These are phyloP conservation scores for Lampris incognitus DNA, from an alignment of 2,113 vertebrate genomes.

Conservation along the genomic window DNA sequence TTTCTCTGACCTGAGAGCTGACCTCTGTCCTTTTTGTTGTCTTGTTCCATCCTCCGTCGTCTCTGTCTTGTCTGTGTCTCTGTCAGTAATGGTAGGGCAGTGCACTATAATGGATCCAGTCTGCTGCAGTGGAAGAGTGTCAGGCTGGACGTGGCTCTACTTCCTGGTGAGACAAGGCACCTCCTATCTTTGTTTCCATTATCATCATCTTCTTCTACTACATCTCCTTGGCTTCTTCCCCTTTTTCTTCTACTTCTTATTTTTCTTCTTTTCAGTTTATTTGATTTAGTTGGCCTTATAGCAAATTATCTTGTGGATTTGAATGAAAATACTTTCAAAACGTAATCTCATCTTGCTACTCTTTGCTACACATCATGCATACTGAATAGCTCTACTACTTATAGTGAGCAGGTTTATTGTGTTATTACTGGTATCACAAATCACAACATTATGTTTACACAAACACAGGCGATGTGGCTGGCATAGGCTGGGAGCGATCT, in stretches of 20 bases:
- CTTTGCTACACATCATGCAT: constrained; percentile 20
- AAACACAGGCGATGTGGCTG: constrained; percentile 90
- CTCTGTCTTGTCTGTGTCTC: constrained; percentile 20
- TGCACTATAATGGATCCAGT: constrained; percentile 98
- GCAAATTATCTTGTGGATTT: constrained; percentile 30
- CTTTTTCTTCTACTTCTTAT: background rate
- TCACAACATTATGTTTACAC: background rate
- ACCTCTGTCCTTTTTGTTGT: constrained; percentile 33
- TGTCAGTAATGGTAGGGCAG: constrained; percentile 93
- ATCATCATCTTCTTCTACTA: background rate
- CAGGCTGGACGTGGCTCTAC: constrained; percentile 93
- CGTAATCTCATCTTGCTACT: constrained; percentile 22
- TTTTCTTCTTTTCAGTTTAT: background rate
- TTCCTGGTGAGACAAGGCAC: constrained; percentile 87
- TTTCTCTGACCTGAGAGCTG: constrained; percentile 42
- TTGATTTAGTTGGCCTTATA: constrained; percentile 10
- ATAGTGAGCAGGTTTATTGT: background rate
- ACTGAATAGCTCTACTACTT: constrained; percentile 9
- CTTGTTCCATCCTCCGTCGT: constrained; percentile 40
- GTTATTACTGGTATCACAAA: constrained; percentile 1
- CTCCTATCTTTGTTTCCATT: constrained; percentile 6
- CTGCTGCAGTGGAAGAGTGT: constrained; percentile 99
- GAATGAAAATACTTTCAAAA: background rate
- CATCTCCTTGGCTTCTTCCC: background rate
- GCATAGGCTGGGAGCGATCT: constrained; percentile 97